Base-by-base conservation (phyloP, 2,888 invertebrate genomes). In the Abrostola tripartita region DNA sequence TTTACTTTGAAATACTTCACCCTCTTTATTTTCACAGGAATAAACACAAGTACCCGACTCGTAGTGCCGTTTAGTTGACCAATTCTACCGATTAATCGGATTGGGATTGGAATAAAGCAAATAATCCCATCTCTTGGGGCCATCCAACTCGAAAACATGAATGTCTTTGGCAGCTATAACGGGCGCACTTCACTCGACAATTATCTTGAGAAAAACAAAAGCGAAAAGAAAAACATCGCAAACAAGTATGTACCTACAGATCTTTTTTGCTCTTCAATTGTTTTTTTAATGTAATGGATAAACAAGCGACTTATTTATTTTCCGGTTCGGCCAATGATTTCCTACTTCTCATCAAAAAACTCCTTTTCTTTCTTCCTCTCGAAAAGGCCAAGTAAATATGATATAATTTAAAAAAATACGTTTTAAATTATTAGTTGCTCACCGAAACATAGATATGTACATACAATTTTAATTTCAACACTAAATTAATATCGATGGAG, bases 21-120 rank as follows among this genome's bases (percentile, higher is more conserved):
- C 74, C 75, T 68, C 69, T 71, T 70, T 62, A 68, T 72, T 74
- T 76, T 62, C 65, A 75, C 70, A 55, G 70, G 68, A 81, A 72
- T 40, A 81, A 81, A 81, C 80, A 81, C 71, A 61, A 76, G 67
- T 61, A 71, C 75, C 79, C 78, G 78, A 80, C 80, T 80, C 77
- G 78, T 82, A 83, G 71, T 73, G 67, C 63, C 67, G 76, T 75
- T 74, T 64, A 61, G 77, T 76, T 76, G 76, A 81, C 80, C 82
- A 79, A 76, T 79, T 81, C 67, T 72, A 51, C 68, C 82, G 82
- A 85, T 85, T 86, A 85, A 71, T 78, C 68, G 69, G 69, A 78
- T 85, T 78, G 80, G 78, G 80, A 78, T 71, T 54, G 64, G 54
- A 71, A 73, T 73, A 78, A 75, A 79, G 81, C 79, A 84, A 81